Base-by-base conservation (phyloP, 1,140 invertebrate genomes). In the Drosophila sp. region DNA sequence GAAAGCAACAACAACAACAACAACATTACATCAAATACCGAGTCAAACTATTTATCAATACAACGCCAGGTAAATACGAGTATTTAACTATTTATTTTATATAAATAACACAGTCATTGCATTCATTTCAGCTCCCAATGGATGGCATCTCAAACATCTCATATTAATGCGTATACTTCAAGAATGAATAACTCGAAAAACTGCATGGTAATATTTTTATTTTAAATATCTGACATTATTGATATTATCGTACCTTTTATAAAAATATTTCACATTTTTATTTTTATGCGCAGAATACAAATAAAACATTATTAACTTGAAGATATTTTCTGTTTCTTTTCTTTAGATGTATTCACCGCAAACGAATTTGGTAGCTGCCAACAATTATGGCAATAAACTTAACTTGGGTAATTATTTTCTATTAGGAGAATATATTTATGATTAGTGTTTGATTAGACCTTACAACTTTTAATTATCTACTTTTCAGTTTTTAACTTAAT, bases 41-140 rank as follows among this genome's bases (percentile, higher is more conserved):
- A 59, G 58, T 43, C 78, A 76, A 53, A 36, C 72, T 6, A 78
- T 69, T 59, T 74, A 75, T 25, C 58, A 76, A 40, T 81, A 78
- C 46, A 78, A 72, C 29, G 32, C 67, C 21, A 67, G 63, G 78
- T 81, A 40, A 54, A 16, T 27, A 21, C 1, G 4, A 21, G 14
- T 11, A 50, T 7, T 6, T 4, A 34, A 14, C 7, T 0, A 1
- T 29, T 8, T 45, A 36, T 5, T 34, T 5, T 14, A 4, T 16
- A 11, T n/a, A 56, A 9, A 4, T 21, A 16, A 34, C 13, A 40
- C 8, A 11, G 4, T 16, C 7, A 43, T 41, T 6, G 32, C 11
- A 11, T 48, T 29, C 2, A 8, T 51, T 50, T 16, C 14, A 72
- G 69, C 61, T 25, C 69, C 8, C 69, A 72, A 43, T 72, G 59